Evolutionary conservation across 2,113 vertebrate species (phyloP).

Genomic region (Hyperopisus bebe): DNA sequence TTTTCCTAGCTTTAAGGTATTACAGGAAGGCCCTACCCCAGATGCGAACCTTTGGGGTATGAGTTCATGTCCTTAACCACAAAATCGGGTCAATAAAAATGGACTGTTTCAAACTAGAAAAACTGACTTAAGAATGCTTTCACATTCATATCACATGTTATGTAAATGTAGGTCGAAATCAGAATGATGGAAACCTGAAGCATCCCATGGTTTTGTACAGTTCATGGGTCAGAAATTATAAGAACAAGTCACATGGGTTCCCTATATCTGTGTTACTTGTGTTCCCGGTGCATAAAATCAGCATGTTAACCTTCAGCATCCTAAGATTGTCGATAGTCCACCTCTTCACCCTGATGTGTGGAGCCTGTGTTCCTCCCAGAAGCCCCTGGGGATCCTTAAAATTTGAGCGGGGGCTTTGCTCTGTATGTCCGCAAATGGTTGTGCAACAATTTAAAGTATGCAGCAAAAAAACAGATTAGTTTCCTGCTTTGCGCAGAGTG

Average conservation of each 20-base stretch:
- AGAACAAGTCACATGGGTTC: background rate
- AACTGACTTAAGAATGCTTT: background rate
- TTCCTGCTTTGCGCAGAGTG: constrained; percentile 27
- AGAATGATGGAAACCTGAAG: background rate
- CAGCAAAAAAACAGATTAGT: constrained; percentile 30
- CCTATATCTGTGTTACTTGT: background rate
- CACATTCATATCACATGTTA: background rate
- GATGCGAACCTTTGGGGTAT: background rate
- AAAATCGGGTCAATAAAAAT: background rate
- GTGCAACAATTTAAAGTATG: constrained; percentile 39
- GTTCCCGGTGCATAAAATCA: background rate
- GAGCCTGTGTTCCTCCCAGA: background rate
- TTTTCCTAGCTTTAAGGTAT: background rate
- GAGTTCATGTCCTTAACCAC: background rate
- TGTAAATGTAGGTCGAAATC: background rate
- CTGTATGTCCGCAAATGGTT: constrained; percentile 16
- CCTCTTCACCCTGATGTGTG: background rate
- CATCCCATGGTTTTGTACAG: background rate
- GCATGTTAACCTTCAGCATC: constrained; percentile 22
- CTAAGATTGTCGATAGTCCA: background rate
- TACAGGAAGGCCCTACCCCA: background rate
- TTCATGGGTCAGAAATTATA: background rate
- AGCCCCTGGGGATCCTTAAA: constrained; percentile 4
- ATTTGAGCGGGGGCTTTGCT: background rate
- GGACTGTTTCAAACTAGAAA: background rate